Conservation (phyloP, 2,113 vertebrate genomes). For the Fulica atra region DNA sequence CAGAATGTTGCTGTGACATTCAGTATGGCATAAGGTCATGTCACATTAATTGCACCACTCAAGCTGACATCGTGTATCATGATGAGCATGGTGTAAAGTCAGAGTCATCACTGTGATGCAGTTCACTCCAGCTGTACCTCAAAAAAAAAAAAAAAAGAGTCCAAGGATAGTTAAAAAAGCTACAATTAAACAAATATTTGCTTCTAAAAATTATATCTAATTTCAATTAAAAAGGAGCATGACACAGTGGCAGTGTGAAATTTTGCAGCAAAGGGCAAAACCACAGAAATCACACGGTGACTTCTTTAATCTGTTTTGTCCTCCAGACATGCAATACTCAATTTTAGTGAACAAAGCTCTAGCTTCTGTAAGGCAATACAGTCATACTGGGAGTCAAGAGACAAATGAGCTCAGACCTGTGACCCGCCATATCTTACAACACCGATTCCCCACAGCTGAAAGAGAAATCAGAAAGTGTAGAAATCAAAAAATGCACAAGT, state of each 20-base stretch:
- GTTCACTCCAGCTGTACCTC: background rate
- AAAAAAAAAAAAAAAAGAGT: background rate
- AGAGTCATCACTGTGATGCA: background rate
- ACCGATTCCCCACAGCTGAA: background rate
- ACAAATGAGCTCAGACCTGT: background rate
- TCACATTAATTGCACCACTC: background rate
- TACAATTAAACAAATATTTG: background rate
- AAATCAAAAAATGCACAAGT: background rate
- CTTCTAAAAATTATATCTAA: background rate
- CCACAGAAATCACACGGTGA: background rate
- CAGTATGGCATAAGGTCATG: background rate
- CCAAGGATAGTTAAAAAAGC: background rate
- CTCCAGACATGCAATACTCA: background rate
- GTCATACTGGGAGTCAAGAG: background rate
- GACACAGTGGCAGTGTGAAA: background rate
- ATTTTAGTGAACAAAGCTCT: background rate
- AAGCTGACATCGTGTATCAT: background rate
- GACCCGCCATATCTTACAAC: background rate
- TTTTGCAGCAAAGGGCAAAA: background rate
- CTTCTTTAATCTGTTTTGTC: background rate
- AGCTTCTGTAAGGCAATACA: background rate
- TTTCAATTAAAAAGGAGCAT: background rate
- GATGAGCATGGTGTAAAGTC: background rate
- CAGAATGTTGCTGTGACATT: background rate
- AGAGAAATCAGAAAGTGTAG: background rate